These are phyloP conservation scores for Deilephila elpenor DNA, from an alignment of 2,888 invertebrate species.

Conservation along the genomic window DNA sequence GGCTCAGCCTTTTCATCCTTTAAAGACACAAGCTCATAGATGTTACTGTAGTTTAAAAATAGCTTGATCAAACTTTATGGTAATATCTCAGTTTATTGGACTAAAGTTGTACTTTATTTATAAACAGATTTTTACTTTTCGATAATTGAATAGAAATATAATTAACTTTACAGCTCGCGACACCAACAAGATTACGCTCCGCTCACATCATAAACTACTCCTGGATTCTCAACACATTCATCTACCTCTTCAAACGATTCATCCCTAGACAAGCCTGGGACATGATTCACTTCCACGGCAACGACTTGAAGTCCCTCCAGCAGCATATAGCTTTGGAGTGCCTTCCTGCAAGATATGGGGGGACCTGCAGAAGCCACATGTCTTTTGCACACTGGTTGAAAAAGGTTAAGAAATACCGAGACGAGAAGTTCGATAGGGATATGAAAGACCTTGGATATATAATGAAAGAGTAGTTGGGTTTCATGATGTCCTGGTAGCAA, in stretches of 20 bases:
- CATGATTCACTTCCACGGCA: conserved; percentile 72
- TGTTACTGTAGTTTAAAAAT: no score
- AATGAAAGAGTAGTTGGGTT: conserved; percentile 66
- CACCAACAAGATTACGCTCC: conserved; percentile 87
- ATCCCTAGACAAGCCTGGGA: conserved; percentile 86
- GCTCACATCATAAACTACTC: conserved; percentile 92
- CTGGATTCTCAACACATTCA: conserved; percentile 91
- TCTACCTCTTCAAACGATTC: conserved; percentile 90
- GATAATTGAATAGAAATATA: not conserved
- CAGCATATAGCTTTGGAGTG: conserved; percentile 62
- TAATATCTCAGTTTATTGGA: no score
- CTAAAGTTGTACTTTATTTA: no score
- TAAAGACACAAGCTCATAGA: no score
- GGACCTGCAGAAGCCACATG: conserved; percentile 83
- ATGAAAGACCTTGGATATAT: conserved; percentile 87
- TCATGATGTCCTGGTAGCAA: conserved; percentile 22
- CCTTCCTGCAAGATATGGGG: conserved; percentile 68
- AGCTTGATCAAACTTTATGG: no score
- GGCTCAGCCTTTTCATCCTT: no score
- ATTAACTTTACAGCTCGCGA: conserved; percentile 80
- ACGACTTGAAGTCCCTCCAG: conserved; percentile 71
- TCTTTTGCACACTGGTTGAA: conserved; percentile 84
- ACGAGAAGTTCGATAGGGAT: conserved; percentile 84
- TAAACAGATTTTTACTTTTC: not conserved
- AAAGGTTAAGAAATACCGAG: conserved; percentile 80